Evolutionary conservation across 2,797 vertebrate species (phyloP), one percentile per base, ranked within the genome.

Genomic region (Spondyliosoma cantharus): DNA sequence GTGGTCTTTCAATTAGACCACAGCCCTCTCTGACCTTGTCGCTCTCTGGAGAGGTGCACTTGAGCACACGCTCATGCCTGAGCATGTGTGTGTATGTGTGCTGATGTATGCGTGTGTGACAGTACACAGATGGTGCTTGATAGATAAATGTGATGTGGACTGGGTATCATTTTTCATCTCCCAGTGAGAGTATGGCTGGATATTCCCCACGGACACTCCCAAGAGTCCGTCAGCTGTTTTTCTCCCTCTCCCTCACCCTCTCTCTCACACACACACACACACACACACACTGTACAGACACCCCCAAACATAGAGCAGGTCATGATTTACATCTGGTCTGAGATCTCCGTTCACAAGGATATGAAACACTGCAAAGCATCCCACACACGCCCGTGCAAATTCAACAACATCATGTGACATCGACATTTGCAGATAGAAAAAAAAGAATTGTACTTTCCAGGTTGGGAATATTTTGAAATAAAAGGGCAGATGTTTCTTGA

Each of bases 1-100:
- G 90, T 93, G 93, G 70, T 88, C 85, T 91, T 87, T 92, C 91
- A 88, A 91, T 94, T 91, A 90, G 84, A 80, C 65, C 52, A 1
- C 69, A 81, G 90, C 88, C 90, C 89, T 74, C 64, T n/a, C 76
- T 84, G 92, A 91, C 91, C 91, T 79, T 20, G 43, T 32, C n/a
- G 6, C 84, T 88, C 92, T 90, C 90, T 53, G 57, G 89, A 90
- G 90, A 83, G 69, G 77, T 78, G 76, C 49, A 72, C 54, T 68
- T 83, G 78, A 57, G 78, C 43, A 27, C 58, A 74, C 3, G 3
- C 43, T 80, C 54, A 24, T 58, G 3, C 80, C 54, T 43, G 25
- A 64, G 52, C 3, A 3, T 61, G 65, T 70, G 83, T 67, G 74
- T 76, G 79, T 83, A 13, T 60, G 71, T 69, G 73, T 42, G 80